Percentiles rank a stretch among this genome's conserved stretches.
Evolutionary conservation across 2,113 vertebrate species (phyloP).

Genomic region (Mastomys coucha): DNA sequence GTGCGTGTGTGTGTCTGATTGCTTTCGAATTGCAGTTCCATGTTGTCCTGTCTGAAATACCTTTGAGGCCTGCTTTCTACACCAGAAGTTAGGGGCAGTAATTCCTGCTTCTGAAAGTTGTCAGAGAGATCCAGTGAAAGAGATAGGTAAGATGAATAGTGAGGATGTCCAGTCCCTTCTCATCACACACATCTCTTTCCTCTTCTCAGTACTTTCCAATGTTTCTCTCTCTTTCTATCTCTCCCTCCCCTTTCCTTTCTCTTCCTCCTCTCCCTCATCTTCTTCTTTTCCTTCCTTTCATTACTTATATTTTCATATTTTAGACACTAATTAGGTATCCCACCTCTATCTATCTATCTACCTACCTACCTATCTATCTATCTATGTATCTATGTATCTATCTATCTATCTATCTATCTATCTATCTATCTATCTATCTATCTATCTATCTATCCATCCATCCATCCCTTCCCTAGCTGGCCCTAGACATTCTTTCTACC

Average conservation of each 20-base stretch:
- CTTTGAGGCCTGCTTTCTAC: not conserved
- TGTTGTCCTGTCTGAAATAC: not conserved
- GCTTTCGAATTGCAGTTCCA: not conserved
- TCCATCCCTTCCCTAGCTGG: not conserved
- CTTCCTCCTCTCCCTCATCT: not conserved
- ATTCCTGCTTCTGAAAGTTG: constrained; percentile 9
- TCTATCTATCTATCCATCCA: no score
- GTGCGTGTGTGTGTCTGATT: not conserved
- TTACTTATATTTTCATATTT: not conserved
- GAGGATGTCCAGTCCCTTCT: not conserved
- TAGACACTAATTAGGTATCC: not conserved
- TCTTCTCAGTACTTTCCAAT: not conserved
- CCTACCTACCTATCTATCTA: not conserved
- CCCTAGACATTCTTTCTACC: not conserved
- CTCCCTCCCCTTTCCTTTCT: fast-evolving
- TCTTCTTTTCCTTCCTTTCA: not conserved
- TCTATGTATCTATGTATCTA: not conserved
- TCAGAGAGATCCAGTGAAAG: not conserved
- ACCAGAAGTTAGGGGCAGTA: not conserved
- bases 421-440: not conserved
- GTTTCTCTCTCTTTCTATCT: not conserved
- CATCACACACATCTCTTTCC: not conserved
- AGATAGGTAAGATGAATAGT: not conserved
- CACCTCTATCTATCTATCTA: not conserved
- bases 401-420: not conserved